phyloP scores from a whole-genome alignment of 2,888 invertebrate genomes.

The Zaprionus lineosus region DNA sequence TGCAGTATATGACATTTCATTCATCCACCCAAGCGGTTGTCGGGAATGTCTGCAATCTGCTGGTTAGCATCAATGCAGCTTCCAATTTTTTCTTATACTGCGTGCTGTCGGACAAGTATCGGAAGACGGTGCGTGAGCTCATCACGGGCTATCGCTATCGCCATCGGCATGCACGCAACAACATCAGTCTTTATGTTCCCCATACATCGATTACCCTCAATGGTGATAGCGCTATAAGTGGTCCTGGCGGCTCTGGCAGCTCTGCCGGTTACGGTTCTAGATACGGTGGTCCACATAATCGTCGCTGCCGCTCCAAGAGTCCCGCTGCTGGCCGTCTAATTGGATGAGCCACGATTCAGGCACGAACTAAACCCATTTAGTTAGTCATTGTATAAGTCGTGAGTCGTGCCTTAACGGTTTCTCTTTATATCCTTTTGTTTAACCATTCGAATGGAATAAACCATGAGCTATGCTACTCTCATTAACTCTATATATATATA shows the following conservation, averaged over 20 bases:
- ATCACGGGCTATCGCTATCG: constrained; percentile 80
- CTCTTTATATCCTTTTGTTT: constrained; percentile 1
- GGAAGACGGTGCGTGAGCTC: constrained; percentile 84
- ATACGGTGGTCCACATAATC: constrained; percentile 54
- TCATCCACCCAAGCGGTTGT: constrained; percentile 82
- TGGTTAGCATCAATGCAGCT: constrained; percentile 88
- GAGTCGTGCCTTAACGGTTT: neutral
- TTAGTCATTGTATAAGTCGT: neutral
- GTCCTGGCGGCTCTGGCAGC: constrained; percentile 16
- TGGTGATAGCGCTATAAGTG: constrained; percentile 39
- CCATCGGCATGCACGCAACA: constrained; percentile 70
- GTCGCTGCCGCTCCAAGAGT: constrained; percentile 57
- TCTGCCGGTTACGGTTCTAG: no score
- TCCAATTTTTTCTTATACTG: constrained; percentile 91
- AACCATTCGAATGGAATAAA: neutral
- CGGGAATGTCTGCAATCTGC: constrained; percentile 89
- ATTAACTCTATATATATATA: constrained; percentile 6
- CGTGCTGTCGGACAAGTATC: constrained; percentile 89
- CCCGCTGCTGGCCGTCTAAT: constrained; percentile 48
- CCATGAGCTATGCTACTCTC: neutral
- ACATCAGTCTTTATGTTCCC: constrained; percentile 71
- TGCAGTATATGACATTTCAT: constrained; percentile 60
- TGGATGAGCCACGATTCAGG: constrained; percentile 34
- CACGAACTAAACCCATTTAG: neutral
- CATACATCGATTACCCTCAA: constrained; percentile 65